Base-by-base conservation (phyloP, 2,113 vertebrate genomes). In the Melanocharis versteri region DNA sequence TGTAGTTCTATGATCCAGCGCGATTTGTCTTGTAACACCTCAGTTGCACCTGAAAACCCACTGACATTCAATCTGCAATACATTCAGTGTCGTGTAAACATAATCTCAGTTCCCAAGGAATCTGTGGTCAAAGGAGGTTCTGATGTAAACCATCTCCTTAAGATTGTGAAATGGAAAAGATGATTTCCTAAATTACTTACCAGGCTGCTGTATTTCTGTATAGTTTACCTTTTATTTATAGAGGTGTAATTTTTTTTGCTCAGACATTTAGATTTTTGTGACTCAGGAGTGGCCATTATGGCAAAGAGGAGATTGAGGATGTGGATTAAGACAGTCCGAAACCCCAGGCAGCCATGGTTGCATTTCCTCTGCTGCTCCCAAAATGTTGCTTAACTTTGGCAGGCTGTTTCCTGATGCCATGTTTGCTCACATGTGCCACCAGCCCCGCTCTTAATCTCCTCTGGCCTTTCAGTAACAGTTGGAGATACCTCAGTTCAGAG, bases 321-420 rank as follows among this genome's bases (percentile, higher is more conserved):
- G 2, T 62, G 35, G 6, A 19, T 58, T 56, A 33, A 76, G 58
- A 19, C 12, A 35, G 40, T 11, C 4, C 3, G 18, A 89, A 93
- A 73, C 40, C 7, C 6, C 28, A 66, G 50, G n/a, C 53, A 84
- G 28, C 31, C 0, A 0, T 45, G 47, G 28, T 58, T 79, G 10
- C 1, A 2, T 79, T 85, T 40, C 12, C 58, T 40, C 7, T 84
- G 2, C 44, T 54, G 56, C 56, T 87, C 78, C 35, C 42, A 39
- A 50, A 90, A 47, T 30, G 37, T 33, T 71, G 35, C 42, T 66
- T 37, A 35, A 33, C 58, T 87, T 87, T 54, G 23, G n/a, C 30
- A 58, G 60, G 39, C 17, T 44, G 42, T 81, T 87, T 87, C n/a
- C 64, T 66, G 23, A 44, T 58, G 10, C 23, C 16, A 9, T 68